phyloP scores from a whole-genome alignment of 2,113 vertebrate genomes.

The Actenoides hombroni region DNA sequence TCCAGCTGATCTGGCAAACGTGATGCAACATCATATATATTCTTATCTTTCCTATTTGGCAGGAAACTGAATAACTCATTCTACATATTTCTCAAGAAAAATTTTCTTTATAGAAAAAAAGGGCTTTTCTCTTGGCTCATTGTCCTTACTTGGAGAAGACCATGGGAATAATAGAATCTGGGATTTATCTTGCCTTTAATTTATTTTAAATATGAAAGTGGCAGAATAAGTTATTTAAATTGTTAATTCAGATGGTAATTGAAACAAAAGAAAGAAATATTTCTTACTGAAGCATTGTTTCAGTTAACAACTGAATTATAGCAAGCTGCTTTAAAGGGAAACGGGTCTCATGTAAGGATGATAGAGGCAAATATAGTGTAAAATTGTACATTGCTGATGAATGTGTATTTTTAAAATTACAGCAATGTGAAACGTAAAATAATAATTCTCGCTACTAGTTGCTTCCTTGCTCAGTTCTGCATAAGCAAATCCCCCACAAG shows the following conservation, averaged over 20 bases:
- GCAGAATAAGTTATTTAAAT: background rate
- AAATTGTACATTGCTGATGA: background rate
- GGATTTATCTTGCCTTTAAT: background rate
- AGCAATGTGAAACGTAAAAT: background rate
- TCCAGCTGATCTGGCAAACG: constrained; percentile 40
- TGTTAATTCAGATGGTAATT: background rate
- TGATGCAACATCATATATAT: background rate
- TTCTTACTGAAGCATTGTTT: background rate
- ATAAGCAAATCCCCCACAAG: background rate
- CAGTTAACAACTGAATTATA: background rate
- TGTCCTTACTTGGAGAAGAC: background rate
- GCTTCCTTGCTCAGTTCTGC: background rate
- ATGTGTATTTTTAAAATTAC: background rate
- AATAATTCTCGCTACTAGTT: background rate
- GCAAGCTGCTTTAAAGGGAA: background rate
- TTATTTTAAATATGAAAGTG: background rate
- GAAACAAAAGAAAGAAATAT: background rate
- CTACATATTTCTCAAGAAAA: constrained; percentile 27
- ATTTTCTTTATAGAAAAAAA: background rate
- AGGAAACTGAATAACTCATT: background rate
- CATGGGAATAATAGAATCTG: background rate
- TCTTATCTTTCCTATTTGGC: constrained; percentile 42
- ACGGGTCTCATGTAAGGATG: background rate
- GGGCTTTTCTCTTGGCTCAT: background rate
- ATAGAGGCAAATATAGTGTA: background rate